phyloP scores from a whole-genome alignment of 2,113 vertebrate species.

The Axis porcinus region DNA sequence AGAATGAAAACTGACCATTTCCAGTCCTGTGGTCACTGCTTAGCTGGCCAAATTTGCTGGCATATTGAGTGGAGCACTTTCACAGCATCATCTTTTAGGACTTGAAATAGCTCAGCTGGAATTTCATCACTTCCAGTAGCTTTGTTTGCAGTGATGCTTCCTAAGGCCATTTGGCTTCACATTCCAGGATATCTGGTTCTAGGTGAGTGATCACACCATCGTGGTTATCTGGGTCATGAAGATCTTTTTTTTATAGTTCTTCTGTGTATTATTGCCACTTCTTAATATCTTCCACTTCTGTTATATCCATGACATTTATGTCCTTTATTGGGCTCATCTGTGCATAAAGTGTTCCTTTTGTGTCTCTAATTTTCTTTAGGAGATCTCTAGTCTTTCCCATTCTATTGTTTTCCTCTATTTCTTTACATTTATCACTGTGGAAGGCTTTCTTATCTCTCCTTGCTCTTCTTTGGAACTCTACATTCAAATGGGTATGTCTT shows the following conservation, averaged over 20 bases:
- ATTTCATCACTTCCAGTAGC: not conserved
- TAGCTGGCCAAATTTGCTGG: not conserved
- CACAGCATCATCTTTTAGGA: not conserved
- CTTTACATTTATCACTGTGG: not conserved
- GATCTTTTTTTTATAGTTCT: not conserved
- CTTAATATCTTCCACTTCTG: not conserved
- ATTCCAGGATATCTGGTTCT: not conserved
- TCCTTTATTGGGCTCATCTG: not conserved
- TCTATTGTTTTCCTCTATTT: not conserved
- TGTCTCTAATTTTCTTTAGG: not conserved
- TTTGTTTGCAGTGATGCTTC: not conserved
- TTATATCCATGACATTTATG: not conserved
- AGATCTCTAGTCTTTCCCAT: not conserved
- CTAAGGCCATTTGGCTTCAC: not conserved
- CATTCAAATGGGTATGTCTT: not conserved
- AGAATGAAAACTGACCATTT: not conserved
- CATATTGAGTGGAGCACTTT: not conserved
- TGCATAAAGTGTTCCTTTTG: accelerated
- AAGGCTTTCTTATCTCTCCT: not conserved
- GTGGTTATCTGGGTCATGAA: not conserved
- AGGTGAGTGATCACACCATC: not conserved
- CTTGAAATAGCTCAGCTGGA: not conserved
- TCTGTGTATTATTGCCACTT: not conserved
- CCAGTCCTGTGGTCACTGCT: not conserved
- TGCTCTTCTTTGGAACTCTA: not conserved